Base-by-base conservation (phyloP, 2,888 invertebrate species). In the Lydus trimaculatus region DNA sequence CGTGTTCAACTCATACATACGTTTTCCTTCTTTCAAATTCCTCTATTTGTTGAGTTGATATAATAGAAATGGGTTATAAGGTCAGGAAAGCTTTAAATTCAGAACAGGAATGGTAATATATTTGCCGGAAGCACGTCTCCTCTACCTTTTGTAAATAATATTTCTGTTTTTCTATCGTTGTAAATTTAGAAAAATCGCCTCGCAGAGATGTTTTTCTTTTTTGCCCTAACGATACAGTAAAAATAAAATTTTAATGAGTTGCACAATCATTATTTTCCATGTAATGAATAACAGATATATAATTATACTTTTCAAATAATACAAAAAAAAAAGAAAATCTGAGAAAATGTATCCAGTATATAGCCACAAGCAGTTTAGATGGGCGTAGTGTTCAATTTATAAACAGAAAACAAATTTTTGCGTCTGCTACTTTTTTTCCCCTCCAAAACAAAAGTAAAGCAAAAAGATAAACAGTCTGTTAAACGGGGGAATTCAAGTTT, bases 21-120 rank as follows among this genome's bases (percentile, higher is more conserved):
- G 1, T 20, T 20, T 48, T 20, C 20, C 7, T 8, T 48, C 5
- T 9, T 20, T 25, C 13, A 13, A 56, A 56, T 11, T 43, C 8
- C 25, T 23, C 25, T 56, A 13, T 56, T 25, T 56, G 25, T 56
- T 36, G 31, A 39, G 36, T 36, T 20, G 61, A 13, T 56, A 58
- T 67, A 64, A 67, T 64, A 59, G 59, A 64, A 67, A 67, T 62
- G 61, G 62, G 64, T 66, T 59, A 65, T 64, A 63, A 69, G 69
- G 71, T 69, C 66, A 66, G n/a, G 36, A 31, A 64, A 63, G 60
- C 65, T 69, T 72, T 72, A 67, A 69, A 72, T 72, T 72, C 69
- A 69, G 65, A 61, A 72, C 60, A 65, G 65, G 63, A 63, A 31
- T 36, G 20, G 67, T 61, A 67, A 72, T 72, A 70, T 66, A 68